A percentile compares a stretch with the other conserved stretches of the same genome.
phyloP scores from a whole-genome alignment of 2,113 vertebrate genomes.

The Gymnobelideus leadbeateri region DNA sequence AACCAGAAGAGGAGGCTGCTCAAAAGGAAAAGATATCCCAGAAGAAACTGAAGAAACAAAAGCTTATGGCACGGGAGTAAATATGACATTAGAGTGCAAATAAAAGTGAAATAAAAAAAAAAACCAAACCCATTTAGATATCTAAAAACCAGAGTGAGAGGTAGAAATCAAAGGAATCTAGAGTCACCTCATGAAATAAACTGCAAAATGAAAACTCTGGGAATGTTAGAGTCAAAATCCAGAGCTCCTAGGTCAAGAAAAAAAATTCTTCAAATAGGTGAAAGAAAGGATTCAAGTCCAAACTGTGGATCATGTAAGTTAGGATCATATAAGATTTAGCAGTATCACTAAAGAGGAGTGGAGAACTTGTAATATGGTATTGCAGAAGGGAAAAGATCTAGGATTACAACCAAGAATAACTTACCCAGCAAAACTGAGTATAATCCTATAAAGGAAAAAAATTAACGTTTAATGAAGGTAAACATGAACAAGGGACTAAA shows the following conservation, averaged over 20 bases:
- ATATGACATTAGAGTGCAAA: no score
- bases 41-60: no score
- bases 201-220: neutral
- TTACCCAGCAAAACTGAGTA: neutral
- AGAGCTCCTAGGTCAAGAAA: neutral
- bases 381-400: neutral
- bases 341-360: neutral
- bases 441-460: neutral
- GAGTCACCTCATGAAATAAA: neutral
- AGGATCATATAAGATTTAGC: neutral
- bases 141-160: no score
- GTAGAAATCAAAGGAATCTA: no score
- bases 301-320: neutral
- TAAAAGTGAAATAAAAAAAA: no score
- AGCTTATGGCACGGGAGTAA: no score
- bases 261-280: neutral
- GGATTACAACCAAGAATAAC: neutral
- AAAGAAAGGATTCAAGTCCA: neutral
- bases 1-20: no score
- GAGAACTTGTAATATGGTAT: neutral
- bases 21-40: no score
- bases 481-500: neutral
- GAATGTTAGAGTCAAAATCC: neutral
- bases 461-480: neutral
- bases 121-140: no score